These are phyloP conservation scores for Zophobas atratus DNA, from an alignment of 1,140 invertebrate genomes.

Conservation along the genomic window DNA sequence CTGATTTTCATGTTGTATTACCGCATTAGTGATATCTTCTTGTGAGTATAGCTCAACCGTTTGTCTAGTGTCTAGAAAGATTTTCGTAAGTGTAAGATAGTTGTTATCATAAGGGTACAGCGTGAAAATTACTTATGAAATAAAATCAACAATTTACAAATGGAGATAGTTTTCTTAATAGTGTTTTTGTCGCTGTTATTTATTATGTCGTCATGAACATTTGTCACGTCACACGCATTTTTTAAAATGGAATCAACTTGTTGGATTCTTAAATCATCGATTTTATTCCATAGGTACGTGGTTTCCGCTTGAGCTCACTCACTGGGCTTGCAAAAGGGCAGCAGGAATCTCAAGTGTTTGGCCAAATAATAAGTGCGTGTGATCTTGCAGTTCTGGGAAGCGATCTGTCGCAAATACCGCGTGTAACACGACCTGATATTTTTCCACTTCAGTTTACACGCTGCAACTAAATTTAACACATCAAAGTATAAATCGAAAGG, in stretches of 20 bases:
- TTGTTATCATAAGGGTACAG: too few relatives aligned
- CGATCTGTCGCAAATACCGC: not conserved
- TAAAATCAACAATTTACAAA: too few relatives aligned
- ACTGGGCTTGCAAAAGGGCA: not conserved
- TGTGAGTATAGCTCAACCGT: too few relatives aligned
- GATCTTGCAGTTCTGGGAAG: not conserved
- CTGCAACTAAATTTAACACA: not conserved
- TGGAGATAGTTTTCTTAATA: too few relatives aligned
- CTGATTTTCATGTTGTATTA: slow-evolving; percentile 1
- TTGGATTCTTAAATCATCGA: not conserved
- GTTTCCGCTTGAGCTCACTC: not conserved
- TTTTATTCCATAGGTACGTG: not conserved
- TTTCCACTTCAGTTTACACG: not conserved
- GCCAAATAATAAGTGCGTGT: not conserved
- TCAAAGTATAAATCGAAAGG: not conserved
- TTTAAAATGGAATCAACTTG: too few relatives aligned
- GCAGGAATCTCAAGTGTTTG: not conserved
- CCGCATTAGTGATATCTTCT: not conserved
- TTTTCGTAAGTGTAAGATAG: too few relatives aligned
- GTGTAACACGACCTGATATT: slow-evolving; percentile 1
- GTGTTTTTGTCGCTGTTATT: too few relatives aligned
- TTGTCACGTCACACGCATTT: not conserved
- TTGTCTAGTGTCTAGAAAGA: too few relatives aligned
- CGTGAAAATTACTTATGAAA: too few relatives aligned
- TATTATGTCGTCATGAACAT: not conserved